phyloP scores from a whole-genome alignment of 30 jellyfish, hydroid and myxozoan genomes.

The Chrysaora quinquecirrha region DNA sequence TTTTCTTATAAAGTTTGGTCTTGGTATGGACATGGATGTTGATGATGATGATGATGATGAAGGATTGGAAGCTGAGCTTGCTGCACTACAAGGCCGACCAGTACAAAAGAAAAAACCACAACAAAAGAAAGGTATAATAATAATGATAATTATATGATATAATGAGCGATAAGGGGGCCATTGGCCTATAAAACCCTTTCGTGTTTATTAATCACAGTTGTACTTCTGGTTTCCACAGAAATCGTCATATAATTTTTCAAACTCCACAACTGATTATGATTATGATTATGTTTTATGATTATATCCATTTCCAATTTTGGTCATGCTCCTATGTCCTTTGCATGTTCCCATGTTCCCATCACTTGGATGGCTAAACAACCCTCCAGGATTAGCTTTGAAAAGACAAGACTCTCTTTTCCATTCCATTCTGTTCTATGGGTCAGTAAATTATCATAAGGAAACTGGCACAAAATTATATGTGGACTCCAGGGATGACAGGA shows the following conservation, averaged over 20 bases:
- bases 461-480: too few relatives aligned
- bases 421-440: too few relatives aligned
- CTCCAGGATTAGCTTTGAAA: too few relatives aligned
- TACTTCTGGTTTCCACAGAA: too few relatives aligned
- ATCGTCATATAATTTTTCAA: not conserved
- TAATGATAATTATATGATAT: not conserved
- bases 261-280: not conserved
- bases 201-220: too few relatives aligned
- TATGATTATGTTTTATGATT: not conserved
- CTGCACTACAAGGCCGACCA: constrained; percentile 94
- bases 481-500: too few relatives aligned
- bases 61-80: constrained; percentile 87
- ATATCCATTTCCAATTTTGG: too few relatives aligned
- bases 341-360: too few relatives aligned
- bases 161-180: not conserved
- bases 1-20: constrained; percentile 4
- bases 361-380: too few relatives aligned
- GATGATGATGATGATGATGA: constrained; percentile 92
- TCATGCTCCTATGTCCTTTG: too few relatives aligned
- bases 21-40: constrained; percentile 72
- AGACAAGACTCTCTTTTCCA: too few relatives aligned
- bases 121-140: constrained; percentile 36
- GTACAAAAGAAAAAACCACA: constrained; percentile 73
- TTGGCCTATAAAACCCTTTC: not conserved
- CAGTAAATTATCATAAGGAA: too few relatives aligned